Percentiles rank a stretch among this genome's conserved stretches.
Conservation (phyloP, 2,113 vertebrate genomes). For the Malaclemys terrapin region DNA sequence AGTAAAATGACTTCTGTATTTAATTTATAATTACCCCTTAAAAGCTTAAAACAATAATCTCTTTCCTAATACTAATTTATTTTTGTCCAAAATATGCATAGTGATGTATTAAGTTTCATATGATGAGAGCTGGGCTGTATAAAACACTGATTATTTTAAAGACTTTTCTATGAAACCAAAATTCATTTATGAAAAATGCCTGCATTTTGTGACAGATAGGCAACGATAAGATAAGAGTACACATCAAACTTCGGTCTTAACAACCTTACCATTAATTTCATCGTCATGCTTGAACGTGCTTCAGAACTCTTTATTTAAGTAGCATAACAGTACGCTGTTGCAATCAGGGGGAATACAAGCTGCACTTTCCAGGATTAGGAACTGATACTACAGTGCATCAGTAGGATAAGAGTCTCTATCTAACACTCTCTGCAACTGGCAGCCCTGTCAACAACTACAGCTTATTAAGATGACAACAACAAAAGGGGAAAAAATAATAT, state of each 20-base stretch:
- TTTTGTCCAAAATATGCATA: neutral
- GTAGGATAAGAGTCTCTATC: conserved; percentile 18
- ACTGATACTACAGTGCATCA: fast-evolving
- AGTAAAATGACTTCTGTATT: neutral
- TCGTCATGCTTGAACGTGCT: conserved; percentile 46
- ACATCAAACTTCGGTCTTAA: conserved; percentile 56
- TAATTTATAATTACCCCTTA: neutral
- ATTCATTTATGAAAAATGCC: neutral
- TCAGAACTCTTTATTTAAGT: conserved; percentile 26
- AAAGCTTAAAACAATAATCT: neutral
- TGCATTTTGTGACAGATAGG: conserved; percentile 1
- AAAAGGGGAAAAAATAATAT: conserved; percentile 32
- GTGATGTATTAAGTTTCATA: neutral
- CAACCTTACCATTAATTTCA: conserved; percentile 49
- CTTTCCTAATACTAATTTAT: neutral
- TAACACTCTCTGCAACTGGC: conserved; percentile 4
- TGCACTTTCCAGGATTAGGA: neutral
- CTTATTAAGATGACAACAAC: conserved; percentile 40
- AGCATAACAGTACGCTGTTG: neutral
- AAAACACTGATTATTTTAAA: neutral
- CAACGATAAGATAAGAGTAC: conserved; percentile 30
- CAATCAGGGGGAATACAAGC: conserved; percentile 17
- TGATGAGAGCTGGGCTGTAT: neutral
- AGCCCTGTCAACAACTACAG: conserved; percentile 1
- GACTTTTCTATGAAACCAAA: conserved; percentile 3